Base-by-base conservation (phyloP, 2,797 vertebrate genomes). In the Schizopygopsis pylzovi region DNA sequence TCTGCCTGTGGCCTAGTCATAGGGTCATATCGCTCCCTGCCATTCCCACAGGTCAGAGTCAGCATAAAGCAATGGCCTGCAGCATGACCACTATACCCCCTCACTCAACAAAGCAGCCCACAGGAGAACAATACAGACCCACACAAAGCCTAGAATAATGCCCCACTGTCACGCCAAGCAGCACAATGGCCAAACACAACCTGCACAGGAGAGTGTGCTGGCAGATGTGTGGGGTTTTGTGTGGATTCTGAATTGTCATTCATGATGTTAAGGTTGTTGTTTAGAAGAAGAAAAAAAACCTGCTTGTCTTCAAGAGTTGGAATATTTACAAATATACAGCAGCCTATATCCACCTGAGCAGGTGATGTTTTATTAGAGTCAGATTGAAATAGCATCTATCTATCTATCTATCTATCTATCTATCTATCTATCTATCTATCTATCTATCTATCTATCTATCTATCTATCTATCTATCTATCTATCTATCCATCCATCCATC, bases 101-200 rank as follows among this genome's bases (percentile, higher is more conserved):
- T 22, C 37, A 59, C 45, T 18, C 43, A 90, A 90, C 90, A 91
- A 91, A 90, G 85, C 81, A 79, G 39, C 78, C 79, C 56, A 72
- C 22, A 33, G 63, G 41, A 71, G 82, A 88, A 91, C 90, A 91
- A 91, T 90, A 52, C 33, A 37, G n/a, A 47, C 5, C 79, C 33
- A 49, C 85, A 90, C 90, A 90, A 90, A 90, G 87, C 84, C 88
- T 85, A 82, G 90, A 90, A 90, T 90, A 90, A 91, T 89, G 85
- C 59, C 76, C 56, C 56, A 75, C 79, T 89, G 89, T 91, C 88
- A 89, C 79, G n/a, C 39, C 83, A 81, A 82, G 61, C 85, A 82
- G 49, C 67, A 88, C 88, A 86, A 89, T 87, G 84, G 41, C 28
- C 79, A 81, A 82, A 72, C 84, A 79, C 86, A 70, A 87, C 76